Evolutionary conservation across 2,797 vertebrate species (phyloP), one percentile per base, ranked within the genome.

Genomic region (Microtus agrestis): DNA sequence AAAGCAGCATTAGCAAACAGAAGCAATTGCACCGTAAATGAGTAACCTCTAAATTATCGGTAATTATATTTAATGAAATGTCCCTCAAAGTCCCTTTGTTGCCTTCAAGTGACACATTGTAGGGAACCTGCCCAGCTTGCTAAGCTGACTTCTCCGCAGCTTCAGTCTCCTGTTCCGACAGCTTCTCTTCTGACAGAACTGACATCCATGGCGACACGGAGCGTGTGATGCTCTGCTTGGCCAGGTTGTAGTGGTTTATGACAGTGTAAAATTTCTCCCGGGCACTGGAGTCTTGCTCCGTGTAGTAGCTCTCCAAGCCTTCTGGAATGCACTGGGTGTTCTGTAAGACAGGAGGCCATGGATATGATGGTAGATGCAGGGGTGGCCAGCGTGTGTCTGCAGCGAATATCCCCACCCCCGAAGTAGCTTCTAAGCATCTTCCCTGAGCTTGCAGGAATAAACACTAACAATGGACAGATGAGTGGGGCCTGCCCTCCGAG

Each of bases 121-220:
- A 77, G 96, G 91, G 96, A 96, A 76, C 93, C 17, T 67, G 93
- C 95, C 94, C 77, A 19, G 95, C 96, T 2, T 3, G 82, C 99
- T 99, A 99, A 98, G 99, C 99, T n/a, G 99, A 98, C 96, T 99
- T 99, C 98, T 99, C 99, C 1, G 99, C 99, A 0, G 99, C 99
- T 98, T 99, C 99, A 0, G 99, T 99, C 98, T 99, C 99, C 98
- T 99, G 99, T 97, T 99, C 99, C 2, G 99, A 99, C 92, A 99
- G 98, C 98, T 99, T 99, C 98, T 99, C 99, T 97, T 99, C 99
- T 0, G 99, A 99, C 98, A 99, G 99, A 90, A 99, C 99, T 1
- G 99, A 99, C 99, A 99, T 99, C 99, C 99, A 99, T 0, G 99
- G 99, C 0, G 99, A 99, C 81, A 99, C 99, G 0, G 99, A 99